Conservation (phyloP, 2,888 invertebrate genomes). For the Netelia fuscicornis region DNA sequence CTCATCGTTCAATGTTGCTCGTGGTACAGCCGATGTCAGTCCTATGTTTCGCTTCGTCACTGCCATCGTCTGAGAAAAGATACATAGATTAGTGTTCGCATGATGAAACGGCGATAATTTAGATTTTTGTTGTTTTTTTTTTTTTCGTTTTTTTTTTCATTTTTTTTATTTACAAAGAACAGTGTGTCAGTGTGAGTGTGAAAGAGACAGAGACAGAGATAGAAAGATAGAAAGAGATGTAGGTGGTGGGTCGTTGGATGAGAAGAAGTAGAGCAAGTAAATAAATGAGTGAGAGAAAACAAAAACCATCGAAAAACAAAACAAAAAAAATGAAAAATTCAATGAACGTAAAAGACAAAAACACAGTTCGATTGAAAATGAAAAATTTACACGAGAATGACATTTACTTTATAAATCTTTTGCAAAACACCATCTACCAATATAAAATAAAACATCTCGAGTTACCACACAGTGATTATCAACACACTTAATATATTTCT, state of each 20-base stretch:
- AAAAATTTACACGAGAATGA: conserved; percentile 55
- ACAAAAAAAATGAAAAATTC: conserved; percentile 46
- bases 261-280: conserved; percentile 31
- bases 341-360: conserved; percentile 55
- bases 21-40: conserved; percentile 97
- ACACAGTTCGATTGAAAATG: conserved; percentile 48
- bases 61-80: conserved; percentile 96
- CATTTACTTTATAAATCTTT: conserved; percentile 33
- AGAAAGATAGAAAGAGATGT: conserved; percentile 63
- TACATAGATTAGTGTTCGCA: conserved; percentile 73
- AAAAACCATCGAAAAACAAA: conserved; percentile 39
- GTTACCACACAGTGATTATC: conserved; percentile 38
- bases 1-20: conserved; percentile 99
- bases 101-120: conserved; percentile 62
- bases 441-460: conserved; percentile 28
- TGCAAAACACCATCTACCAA: conserved; percentile 38
- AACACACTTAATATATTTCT: conserved; percentile 29
- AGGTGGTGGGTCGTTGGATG: conserved; percentile 49
- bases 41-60: conserved; percentile 99
- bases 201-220: conserved; percentile 18
- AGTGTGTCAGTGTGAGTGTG: conserved; percentile 32
- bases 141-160: not conserved
- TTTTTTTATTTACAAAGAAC: conserved; percentile 62
- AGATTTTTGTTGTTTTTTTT: conserved; percentile 12
- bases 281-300: conserved; percentile 25